A percentile compares a stretch with the other conserved stretches of the same genome.
Evolutionary conservation across 2,888 invertebrate genomes (phyloP).

Genomic region (Xestia c-nigrum): DNA sequence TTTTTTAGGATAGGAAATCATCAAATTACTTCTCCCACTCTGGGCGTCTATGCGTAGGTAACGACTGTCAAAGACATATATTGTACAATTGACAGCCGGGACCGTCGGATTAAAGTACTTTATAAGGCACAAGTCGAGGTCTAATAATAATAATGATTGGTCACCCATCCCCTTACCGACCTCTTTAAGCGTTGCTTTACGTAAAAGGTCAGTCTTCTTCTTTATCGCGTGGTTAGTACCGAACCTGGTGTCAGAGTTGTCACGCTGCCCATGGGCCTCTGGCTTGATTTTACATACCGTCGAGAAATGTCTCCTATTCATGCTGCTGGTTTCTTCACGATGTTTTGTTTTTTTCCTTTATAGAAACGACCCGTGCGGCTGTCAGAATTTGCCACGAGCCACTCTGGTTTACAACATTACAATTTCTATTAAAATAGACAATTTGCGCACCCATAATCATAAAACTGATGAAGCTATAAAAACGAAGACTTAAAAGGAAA

Average conservation of each 20-base stretch:
- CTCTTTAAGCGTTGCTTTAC: not conserved
- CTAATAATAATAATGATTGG: not conserved
- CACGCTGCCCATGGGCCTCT: no score
- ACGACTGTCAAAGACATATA: not conserved
- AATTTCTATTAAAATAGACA: not conserved
- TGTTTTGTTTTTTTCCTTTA: no score
- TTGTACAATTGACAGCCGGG: not conserved
- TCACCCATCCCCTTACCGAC: not conserved
- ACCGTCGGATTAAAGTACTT: not conserved
- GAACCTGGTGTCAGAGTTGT: no score
- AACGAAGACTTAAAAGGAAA: conserved; percentile 23
- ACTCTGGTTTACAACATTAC: not conserved
- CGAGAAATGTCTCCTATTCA: no score
- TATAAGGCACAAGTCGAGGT: not conserved
- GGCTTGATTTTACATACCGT: no score
- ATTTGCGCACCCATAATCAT: not conserved
- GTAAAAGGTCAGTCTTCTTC: not conserved
- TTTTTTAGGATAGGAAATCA: no score
- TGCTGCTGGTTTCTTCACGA: no score
- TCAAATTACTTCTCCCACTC: no score
- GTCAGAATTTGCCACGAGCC: not conserved
- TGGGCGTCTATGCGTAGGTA: not conserved
- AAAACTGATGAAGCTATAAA: not conserved
- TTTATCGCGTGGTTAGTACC: no score
- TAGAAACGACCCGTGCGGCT: not conserved